Base-by-base conservation (phyloP, 1,140 invertebrate genomes). In the Druon quercuslanigerum region DNA sequence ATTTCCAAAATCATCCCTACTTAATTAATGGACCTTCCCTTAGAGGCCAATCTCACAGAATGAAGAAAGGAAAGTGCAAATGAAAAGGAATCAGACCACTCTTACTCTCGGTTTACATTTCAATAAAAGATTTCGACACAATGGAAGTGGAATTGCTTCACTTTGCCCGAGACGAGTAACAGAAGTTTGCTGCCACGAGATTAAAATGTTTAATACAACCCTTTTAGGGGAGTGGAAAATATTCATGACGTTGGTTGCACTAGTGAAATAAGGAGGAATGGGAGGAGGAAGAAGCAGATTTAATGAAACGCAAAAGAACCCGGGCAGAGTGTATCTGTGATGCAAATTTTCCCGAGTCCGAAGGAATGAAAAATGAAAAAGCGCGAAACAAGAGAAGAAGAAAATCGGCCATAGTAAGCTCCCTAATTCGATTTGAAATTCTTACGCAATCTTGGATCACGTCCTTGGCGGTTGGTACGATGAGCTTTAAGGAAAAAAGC, bases 121-220 rank as follows among this genome's bases (percentile, higher is more conserved):
- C 60, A 66, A 66, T 66, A 66, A 66, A 66, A 66, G 25, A 66
- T 66, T 66, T 40, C 40, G 5, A 40, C 60, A 66, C 60, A 40
- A 66, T 66, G 60, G 40, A 66, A 66, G 12, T 40, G 4, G 33
- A 66, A 66, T 66, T 66, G 25, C 33, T 66, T 40, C 40, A 40
- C 60, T 40, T 56, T 7, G 8, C 40, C 40, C 9, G 40, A 46
- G 40, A 46, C 16, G 33, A 1, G 13, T 14, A 66, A 66, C 13
- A 66, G 60, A 46, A 66, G 25, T 40, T 66, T 66, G 20, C 60
- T 40, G 33, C 60, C 33, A 66, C 60, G 20, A 40, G 25, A 66
- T 66, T 66, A 66, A 66, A 66, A 40, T 66, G 33, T 66, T 66
- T 66, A 66, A 66, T 66, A 66, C 60, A 66, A 66, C 60, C 60